Evolutionary conservation across 2,888 invertebrate genomes (phyloP).

Genomic region (Drosophila affinis): DNA sequence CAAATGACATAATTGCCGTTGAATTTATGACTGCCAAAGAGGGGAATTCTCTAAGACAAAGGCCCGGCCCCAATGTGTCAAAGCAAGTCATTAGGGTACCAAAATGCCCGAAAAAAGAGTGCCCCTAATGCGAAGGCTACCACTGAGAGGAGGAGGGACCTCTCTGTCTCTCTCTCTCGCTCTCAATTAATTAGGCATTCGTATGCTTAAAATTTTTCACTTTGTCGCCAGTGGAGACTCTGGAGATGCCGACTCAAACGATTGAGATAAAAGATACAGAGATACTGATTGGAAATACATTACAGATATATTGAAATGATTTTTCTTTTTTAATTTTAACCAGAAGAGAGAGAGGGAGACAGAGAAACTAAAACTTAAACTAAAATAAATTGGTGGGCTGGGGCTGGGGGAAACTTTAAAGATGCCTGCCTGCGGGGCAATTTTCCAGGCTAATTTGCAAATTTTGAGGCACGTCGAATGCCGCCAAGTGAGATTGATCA

Average conservation of each 20-base stretch:
- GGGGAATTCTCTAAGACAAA: constrained; percentile 64
- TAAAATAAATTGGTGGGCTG: constrained; percentile 55
- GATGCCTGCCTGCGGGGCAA: constrained; percentile 55
- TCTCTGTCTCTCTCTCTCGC: not conserved
- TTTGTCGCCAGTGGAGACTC: constrained; percentile 55
- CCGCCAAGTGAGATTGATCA: constrained; percentile 69
- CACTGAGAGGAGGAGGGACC: not conserved
- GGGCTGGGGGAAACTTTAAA: constrained; percentile 26
- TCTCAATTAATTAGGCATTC: constrained; percentile 62
- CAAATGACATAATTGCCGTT: constrained; percentile 78
- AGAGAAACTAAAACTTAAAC: constrained; percentile 21
- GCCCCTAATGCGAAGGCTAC: not conserved
- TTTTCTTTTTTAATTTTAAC: constrained; percentile 42
- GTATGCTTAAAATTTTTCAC: constrained; percentile 61
- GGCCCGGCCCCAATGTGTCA: constrained; percentile 72
- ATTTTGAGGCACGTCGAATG: too few species aligned
- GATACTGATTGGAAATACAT: constrained; percentile 53
- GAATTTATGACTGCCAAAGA: constrained; percentile 65
- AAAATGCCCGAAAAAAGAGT: constrained; percentile 19
- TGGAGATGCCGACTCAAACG: constrained; percentile 66
- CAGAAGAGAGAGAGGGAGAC: constrained; percentile 13
- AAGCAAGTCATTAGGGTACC: constrained; percentile 79
- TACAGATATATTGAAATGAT: constrained; percentile 58
- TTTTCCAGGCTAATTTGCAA: constrained; percentile 71
- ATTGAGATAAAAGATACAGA: constrained; percentile 53